Percentiles rank a stretch among this genome's conserved stretches.
phyloP scores from a whole-genome alignment of 2,888 invertebrate species.

The Acleris laterana region DNA sequence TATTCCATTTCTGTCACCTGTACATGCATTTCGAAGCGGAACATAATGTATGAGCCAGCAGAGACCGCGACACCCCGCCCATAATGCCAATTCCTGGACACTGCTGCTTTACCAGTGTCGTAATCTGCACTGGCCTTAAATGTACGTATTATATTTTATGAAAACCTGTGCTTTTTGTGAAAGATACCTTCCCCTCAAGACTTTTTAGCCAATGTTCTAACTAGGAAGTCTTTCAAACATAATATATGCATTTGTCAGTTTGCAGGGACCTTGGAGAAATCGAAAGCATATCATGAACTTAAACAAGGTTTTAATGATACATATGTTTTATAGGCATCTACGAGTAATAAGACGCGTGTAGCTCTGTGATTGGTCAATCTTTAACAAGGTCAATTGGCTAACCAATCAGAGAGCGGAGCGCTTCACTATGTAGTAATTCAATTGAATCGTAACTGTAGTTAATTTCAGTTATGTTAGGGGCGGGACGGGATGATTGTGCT shows the following conservation, averaged over 20 bases:
- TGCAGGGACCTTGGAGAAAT: conserved; percentile 24
- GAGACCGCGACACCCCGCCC: conserved; percentile 18
- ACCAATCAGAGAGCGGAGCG: conserved; percentile 27
- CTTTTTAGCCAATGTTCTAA: conserved; percentile 30
- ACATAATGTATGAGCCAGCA: conserved; percentile 47
- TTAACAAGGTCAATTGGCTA: conserved; percentile 9
- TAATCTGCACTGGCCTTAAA: conserved; percentile 24
- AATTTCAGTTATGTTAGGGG: conserved; percentile 56
- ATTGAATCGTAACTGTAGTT: conserved; percentile 21
- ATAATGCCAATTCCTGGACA: background rate
- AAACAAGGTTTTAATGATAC: conserved; percentile 14
- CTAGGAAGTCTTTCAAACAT: conserved; percentile 29
- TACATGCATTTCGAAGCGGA: conserved; percentile 73
- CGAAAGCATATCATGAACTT: conserved; percentile 24
- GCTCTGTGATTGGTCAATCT: conserved; percentile 27
- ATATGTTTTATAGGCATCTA: conserved; percentile 23
- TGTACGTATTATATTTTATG: conserved; percentile 35
- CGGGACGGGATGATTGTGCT: conserved; percentile 74
- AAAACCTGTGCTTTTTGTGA: conserved; percentile 35
- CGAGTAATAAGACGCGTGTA: conserved; percentile 7
- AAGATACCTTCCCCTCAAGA: conserved; percentile 33
- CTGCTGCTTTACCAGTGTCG: conserved; percentile 1
- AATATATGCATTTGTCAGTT: conserved; percentile 30
- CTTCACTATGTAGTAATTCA: conserved; percentile 15
- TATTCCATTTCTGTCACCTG: conserved; percentile 67